phyloP scores from a whole-genome alignment of 2,113 vertebrate genomes.

The Cyanoramphus novaezelandiae region DNA sequence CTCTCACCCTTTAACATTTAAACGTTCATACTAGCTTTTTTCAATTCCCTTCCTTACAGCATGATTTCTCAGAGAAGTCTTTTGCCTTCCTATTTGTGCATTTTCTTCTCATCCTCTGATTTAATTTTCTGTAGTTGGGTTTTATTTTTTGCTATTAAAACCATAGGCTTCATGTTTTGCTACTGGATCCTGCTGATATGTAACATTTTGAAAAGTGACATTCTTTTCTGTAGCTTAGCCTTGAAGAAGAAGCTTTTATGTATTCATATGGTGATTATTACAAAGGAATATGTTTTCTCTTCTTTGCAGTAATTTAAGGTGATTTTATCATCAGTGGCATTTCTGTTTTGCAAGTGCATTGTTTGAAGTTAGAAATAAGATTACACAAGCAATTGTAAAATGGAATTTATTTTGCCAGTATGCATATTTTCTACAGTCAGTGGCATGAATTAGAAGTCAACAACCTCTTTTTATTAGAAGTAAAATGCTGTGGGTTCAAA shows the following conservation, averaged over 20 bases:
- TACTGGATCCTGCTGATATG: not conserved
- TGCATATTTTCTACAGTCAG: not conserved
- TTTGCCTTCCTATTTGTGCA: not conserved
- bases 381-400: slow-evolving; percentile 6
- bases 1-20: not conserved
- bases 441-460: not conserved
- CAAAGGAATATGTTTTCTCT: slow-evolving; percentile 19
- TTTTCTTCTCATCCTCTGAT: not conserved
- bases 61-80: not conserved
- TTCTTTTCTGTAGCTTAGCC: not conserved
- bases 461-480: not conserved
- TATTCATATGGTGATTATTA: not conserved
- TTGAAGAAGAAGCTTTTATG: not conserved
- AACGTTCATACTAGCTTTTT: not conserved
- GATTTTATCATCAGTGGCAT: slow-evolving; percentile 22
- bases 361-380: not conserved
- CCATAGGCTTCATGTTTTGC: not conserved
- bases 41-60: not conserved
- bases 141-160: not conserved
- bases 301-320: slow-evolving; percentile 37
- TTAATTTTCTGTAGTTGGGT: not conserved
- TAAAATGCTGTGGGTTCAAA: not conserved
- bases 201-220: not conserved
- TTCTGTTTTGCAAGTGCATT: not conserved
- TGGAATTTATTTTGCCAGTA: not conserved